Evolutionary conservation across 2,888 invertebrate genomes (phyloP), one percentile per base, ranked within the genome.

Genomic region (Mythimna pallens): DNA sequence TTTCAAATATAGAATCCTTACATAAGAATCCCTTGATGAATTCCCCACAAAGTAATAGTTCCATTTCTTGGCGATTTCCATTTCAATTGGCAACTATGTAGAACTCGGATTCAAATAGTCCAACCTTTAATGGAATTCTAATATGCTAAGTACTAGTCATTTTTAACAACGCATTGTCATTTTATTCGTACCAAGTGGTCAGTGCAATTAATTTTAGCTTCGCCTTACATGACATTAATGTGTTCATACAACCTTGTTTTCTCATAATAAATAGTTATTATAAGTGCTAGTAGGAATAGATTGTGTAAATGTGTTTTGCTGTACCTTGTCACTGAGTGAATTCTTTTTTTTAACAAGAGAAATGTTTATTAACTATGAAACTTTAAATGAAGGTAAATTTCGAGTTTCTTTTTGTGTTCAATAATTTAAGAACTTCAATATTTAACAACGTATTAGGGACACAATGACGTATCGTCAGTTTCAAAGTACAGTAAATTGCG

Each of bases 131-230:
- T 9, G 25, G 55, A 75, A 76, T 72, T 85, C 82, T 87, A 81
- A 81, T 84, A 83, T 77, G 74, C 87, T 89, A 83, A 81, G 75
- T 90, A 89, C 93, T 93, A 93, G 93, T 93, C 93, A 93, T 93
- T 93, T 92, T 92, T 91, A 92, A 91, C 87, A 87, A 89, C 85
- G 87, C 87, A 86, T 86, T 87, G 83, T 86, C 80, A 81, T 85
- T 81, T 83, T 73, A 78, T 82, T 76, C 68, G 36, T 40, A 61
- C 22, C 54, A 74, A 77, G 73, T 75, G 71, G 69, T 78, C 82
- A 73, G 76, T 87, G 84, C 88, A 87, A 88, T 86, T 89, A 88
- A 84, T 88, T 84, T 86, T 87, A 88, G 78, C 82, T 83, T 82
- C 69, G 75, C 85, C 63, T 70, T 72, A 72, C 76, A 78, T 74